phyloP scores from a whole-genome alignment of 2,797 vertebrate species.

The Falco biarmicus region DNA sequence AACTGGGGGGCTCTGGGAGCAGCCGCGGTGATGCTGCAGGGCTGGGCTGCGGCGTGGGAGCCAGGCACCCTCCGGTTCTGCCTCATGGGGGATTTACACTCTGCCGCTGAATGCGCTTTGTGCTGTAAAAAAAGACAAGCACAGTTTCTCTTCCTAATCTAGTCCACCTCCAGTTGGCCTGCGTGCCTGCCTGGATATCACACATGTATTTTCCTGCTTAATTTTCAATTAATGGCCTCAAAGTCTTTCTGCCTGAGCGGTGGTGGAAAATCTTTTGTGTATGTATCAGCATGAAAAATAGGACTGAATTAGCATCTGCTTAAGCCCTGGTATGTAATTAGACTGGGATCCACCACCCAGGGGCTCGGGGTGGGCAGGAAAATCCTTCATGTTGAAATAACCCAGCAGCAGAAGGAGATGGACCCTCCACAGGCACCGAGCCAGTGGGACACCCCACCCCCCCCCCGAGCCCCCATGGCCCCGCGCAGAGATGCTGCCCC shows the following conservation, averaged over 20 bases:
- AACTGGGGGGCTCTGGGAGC: neutral
- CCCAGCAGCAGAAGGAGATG: fast-evolving
- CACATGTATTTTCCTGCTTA: conserved; percentile 49
- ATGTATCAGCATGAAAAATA: neutral
- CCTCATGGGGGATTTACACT: conserved; percentile 26
- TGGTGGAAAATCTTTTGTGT: neutral
- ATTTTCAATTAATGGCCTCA: conserved; percentile 71
- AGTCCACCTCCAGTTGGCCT: conserved; percentile 66
- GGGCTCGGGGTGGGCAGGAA: neutral
- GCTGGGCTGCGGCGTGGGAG: neutral
- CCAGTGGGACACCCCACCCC: neutral
- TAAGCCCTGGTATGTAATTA: neutral
- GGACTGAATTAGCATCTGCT: neutral
- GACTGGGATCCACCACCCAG: neutral
- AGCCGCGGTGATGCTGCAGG: neutral
- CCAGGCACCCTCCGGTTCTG: neutral
- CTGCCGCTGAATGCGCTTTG: conserved; percentile 25
- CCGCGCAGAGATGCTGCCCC: neutral
- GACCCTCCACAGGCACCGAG: neutral
- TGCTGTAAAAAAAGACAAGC: neutral
- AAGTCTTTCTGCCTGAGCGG: conserved; percentile 16
- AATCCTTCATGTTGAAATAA: neutral
- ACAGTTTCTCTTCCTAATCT: conserved; percentile 66
- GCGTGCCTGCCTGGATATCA: conserved; percentile 26
- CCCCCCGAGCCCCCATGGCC: fast-evolving